phyloP scores from a whole-genome alignment of 2,113 vertebrate species.

The Passer montanus region DNA sequence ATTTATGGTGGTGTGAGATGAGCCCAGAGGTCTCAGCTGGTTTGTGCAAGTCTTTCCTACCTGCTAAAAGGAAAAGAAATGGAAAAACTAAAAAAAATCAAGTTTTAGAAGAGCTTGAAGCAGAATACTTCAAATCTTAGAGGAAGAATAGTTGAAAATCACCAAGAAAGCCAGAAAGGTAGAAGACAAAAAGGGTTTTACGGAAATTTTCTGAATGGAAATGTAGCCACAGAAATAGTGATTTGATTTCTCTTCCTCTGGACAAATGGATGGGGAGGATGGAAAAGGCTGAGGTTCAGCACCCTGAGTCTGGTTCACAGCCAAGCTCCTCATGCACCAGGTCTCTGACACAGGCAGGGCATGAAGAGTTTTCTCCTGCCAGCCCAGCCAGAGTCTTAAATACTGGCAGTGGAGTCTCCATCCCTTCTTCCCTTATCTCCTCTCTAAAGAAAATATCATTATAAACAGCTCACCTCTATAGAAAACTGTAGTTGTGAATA shows the following conservation, averaged over 20 bases:
- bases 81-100: accelerated
- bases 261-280: not conserved
- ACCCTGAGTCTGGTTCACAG: not conserved
- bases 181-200: not conserved
- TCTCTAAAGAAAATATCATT: not conserved
- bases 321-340: not conserved
- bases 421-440: not conserved
- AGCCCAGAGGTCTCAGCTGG: not conserved
- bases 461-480: not conserved
- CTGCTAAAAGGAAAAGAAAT: accelerated
- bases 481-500: not conserved
- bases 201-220: not conserved
- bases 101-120: not conserved
- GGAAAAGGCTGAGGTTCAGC: not conserved
- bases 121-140: not conserved
- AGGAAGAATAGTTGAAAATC: not conserved
- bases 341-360: not conserved
- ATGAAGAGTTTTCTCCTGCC: not conserved
- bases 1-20: not conserved
- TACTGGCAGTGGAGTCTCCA: not conserved
- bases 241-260: not conserved
- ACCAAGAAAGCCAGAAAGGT: not conserved
- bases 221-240: not conserved
- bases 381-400: not conserved
- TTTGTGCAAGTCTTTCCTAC: not conserved